phyloP scores from a whole-genome alignment of 1,140 invertebrate genomes.

The Lineus longissimus region DNA sequence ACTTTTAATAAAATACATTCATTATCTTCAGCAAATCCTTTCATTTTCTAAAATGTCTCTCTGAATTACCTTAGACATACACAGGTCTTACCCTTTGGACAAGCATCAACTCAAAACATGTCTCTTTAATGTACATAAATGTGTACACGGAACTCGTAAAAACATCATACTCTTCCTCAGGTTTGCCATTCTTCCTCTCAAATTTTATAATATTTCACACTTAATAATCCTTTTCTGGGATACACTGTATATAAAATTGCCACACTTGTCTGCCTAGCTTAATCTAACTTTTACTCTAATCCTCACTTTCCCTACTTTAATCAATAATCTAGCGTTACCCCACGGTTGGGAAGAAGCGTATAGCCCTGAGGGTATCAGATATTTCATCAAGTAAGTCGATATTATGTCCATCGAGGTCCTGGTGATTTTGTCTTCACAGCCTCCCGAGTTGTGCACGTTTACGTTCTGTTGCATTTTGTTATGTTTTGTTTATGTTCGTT shows the following conservation, averaged over 20 bases:
- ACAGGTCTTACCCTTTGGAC: too few species aligned
- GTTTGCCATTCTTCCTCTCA: too few species aligned
- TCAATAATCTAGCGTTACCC: constrained; percentile 37
- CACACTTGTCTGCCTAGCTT: not conserved
- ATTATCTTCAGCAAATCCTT: too few species aligned
- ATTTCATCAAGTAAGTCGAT: constrained; percentile 47
- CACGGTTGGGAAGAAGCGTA: constrained; percentile 51
- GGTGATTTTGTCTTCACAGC: not conserved
- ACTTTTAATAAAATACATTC: too few species aligned
- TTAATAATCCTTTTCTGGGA: too few species aligned
- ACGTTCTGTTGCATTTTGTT: not conserved
- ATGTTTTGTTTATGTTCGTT: not conserved
- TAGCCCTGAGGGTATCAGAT: constrained; percentile 43
- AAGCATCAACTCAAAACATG: too few species aligned
- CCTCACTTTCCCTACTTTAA: constrained; percentile 1
- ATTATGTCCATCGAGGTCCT: not conserved
- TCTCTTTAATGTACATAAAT: too few species aligned
- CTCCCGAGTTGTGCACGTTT: not conserved
- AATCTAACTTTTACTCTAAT: not conserved
- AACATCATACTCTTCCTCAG: too few species aligned
- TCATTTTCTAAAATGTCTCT: too few species aligned
- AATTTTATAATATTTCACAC: too few species aligned
- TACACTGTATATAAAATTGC: not conserved
- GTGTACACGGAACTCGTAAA: too few species aligned
- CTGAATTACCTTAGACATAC: too few species aligned